phyloP scores from a whole-genome alignment of 2,113 vertebrate species.

The Collichthys lucidus region DNA sequence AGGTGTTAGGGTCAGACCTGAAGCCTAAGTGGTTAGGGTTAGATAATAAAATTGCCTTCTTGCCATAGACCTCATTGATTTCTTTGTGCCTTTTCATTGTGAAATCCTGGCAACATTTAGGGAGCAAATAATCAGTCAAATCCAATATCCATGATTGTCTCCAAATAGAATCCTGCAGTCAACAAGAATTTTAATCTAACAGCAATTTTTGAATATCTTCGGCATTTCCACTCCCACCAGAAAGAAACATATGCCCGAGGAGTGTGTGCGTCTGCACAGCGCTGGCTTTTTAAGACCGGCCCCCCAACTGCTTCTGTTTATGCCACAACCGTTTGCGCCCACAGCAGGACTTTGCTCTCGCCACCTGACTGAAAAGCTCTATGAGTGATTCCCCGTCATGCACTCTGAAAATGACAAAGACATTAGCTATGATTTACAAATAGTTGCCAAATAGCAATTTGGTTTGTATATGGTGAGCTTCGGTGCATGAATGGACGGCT shows the following conservation, averaged over 20 bases:
- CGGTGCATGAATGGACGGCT: conserved; percentile 18
- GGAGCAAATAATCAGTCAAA: neutral
- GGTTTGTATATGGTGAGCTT: conserved; percentile 47
- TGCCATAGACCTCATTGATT: neutral
- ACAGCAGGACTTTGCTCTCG: neutral
- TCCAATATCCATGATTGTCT: neutral
- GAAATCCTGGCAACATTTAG: neutral
- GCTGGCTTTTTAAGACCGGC: neutral
- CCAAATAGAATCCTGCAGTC: neutral
- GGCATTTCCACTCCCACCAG: neutral
- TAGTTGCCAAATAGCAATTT: conserved; percentile 53
- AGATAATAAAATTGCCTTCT: neutral
- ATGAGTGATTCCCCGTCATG: neutral
- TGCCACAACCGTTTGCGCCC: neutral
- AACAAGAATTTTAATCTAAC: neutral
- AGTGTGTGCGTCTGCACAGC: conserved; percentile 4
- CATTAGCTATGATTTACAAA: conserved; percentile 44
- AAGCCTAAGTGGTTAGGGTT: too few relatives aligned
- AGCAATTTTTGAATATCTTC: neutral
- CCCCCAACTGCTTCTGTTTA: conserved; percentile 6
- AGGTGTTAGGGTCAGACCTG: too few relatives aligned
- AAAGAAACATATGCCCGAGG: neutral
- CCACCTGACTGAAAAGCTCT: conserved; percentile 40
- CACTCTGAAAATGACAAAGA: conserved; percentile 23
- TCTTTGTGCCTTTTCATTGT: neutral